Evolutionary conservation across 2,113 vertebrate genomes (phyloP), one percentile per base, ranked within the genome.

Genomic region (Onychostoma macrolepis): DNA sequence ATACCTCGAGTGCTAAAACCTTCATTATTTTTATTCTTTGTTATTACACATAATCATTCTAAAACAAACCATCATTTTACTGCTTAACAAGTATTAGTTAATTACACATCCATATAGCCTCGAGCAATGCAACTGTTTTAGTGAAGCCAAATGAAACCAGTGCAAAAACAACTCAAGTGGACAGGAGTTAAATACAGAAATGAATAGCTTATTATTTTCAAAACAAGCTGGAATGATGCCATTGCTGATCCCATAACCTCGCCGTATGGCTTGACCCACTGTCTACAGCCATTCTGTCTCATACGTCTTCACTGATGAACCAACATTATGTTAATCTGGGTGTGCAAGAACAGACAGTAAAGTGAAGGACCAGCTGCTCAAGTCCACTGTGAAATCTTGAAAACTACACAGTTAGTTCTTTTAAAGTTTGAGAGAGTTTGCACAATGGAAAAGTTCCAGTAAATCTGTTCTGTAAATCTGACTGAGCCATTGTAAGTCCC

Each of bases 11-110:
- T 56, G 24, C 28, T 74, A 72, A 84, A 78, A 80, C 67, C 48
- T 58, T 75, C 76, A 33, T 83, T 84, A 87, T 26, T n/a, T 26
- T 53, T 83, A 69, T 67, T 77, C 33, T 83, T 50, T 41, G 86
- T 33, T 87, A 77, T 84, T 74, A 72, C 45, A 71, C 69, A 61
- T 75, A 87, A 67, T 78, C 80, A 83, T 83, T 63, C 58, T 56
- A 36, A 77, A 87, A 69, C 80, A 87, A 10, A 45, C 11, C 72
- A 84, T 77, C 11, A 80, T 75, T 67, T 81, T 81, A n/a, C 45
- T 38, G n/a, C 80, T 83, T 85, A 43, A 77, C 41, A 78, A 67
- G 36, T 28, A 21, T 81, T 36, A 84, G 83, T 85, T 83, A 87
- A 89, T 87, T 89, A 78, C 72, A 63, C 45, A 85, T 82, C 26